Conservation (phyloP, 2,888 invertebrate genomes). For the Choristoneura rosaceana region DNA sequence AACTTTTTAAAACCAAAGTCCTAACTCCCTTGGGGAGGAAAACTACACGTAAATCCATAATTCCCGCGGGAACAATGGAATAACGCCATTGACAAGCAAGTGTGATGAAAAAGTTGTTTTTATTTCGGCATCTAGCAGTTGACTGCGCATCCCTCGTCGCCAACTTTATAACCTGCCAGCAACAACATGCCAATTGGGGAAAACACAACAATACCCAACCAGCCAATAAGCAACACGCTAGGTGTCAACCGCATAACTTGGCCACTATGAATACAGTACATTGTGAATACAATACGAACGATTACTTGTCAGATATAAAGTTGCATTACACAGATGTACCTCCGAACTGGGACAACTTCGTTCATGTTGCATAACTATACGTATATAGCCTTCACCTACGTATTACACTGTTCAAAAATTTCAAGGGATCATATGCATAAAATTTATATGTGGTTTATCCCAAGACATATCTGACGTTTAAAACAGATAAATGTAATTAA, state of each 20-base stretch:
- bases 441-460: neutral
- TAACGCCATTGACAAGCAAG: too few relatives aligned
- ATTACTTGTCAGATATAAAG: conserved; percentile 47
- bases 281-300: conserved; percentile 47
- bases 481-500: too few relatives aligned
- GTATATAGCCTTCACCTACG: neutral
- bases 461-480: neutral
- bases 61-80: too few relatives aligned
- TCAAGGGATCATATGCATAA: neutral
- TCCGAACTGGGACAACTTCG: conserved; percentile 56
- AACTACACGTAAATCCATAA: too few relatives aligned
- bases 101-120: too few relatives aligned
- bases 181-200: conserved; percentile 70
- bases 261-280: conserved; percentile 52
- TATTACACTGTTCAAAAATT: neutral
- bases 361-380: conserved; percentile 1
- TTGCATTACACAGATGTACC: conserved; percentile 53
- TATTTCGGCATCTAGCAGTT: neutral
- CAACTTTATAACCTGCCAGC: conserved; percentile 49
- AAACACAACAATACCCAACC: conserved; percentile 67
- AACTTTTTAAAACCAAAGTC: too few relatives aligned
- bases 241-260: conserved; percentile 55
- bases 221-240: conserved; percentile 68
- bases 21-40: too few relatives aligned
- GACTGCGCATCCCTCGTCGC: conserved; percentile 49